Evolutionary conservation across 2,113 vertebrate species (phyloP), one percentile per base, ranked within the genome.

Genomic region (Gambusia affinis): DNA sequence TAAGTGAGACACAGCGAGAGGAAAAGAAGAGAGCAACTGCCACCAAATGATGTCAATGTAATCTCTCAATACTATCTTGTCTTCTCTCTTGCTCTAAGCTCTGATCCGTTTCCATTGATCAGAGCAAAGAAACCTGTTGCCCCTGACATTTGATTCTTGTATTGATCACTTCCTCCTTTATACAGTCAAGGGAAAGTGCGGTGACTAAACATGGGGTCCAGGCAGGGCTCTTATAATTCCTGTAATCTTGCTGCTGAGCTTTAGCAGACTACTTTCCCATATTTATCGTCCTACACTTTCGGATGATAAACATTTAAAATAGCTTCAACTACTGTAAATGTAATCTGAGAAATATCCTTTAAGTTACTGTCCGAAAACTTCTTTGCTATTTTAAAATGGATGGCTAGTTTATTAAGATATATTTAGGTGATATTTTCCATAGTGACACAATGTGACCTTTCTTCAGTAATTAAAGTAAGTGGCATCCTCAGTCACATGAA

Each of bases 81-180:
- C 87, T 83, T 88, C 90, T 88, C 85, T 81, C 87, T 87, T 72
- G 78, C 91, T 91, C 90, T 90, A 88, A 91, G 92, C 92, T 92
- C 92, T 90, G 90, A 94, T 93, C 92, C 72, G 81, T 88, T 90
- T 90, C 92, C 89, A 95, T 94, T 95, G 94, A 95, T 95, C 93
- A 94, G 91, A 91, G 84, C 91, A 90, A 57, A 90, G n/a, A 92
- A 92, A 93, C 89, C 92, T 93, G 92, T 92, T 91, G 93, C 89
- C 89, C 72, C 91, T 89, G 94, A 95, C 92, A 95, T 93, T 89
- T 88, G 94, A 94, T 92, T 93, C 92, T 81, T 82, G 78, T 91
- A 95, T 94, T 90, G 94, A 95, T 93, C 92, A 94, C 93, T 94
- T 95, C 94, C 92, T 94, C 88, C 91, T 94, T 93, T 84, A 93